A percentile compares a stretch with the other conserved stretches of the same genome.
These are phyloP conservation scores for Megathymus violae DNA, from an alignment of 1,140 invertebrate genomes.

Conservation along the genomic window DNA sequence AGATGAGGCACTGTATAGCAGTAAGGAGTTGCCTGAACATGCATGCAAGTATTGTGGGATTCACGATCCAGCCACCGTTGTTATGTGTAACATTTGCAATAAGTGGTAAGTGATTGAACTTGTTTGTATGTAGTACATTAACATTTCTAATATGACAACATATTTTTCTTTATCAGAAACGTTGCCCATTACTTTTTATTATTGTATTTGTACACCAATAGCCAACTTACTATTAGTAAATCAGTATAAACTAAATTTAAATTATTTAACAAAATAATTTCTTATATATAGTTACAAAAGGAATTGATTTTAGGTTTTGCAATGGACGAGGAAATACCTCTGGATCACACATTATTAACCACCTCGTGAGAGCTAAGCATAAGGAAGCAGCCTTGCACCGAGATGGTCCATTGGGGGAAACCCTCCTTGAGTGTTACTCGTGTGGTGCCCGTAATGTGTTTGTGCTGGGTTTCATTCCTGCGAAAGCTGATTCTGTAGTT, in stretches of 20 bases:
- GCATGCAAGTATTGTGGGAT: constrained; percentile 99
- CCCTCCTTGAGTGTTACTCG: constrained; percentile 98
- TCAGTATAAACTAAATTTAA: no score
- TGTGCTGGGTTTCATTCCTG: constrained; percentile 99
- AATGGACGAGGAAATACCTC: constrained; percentile 99
- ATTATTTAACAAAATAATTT: no score
- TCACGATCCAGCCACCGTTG: constrained; percentile 98
- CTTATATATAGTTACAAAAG: no score
- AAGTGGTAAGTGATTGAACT: constrained; percentile 94
- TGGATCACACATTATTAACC: constrained; percentile 99
- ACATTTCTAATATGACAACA: neutral
- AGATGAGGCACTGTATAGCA: constrained; percentile 94
- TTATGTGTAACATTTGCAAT: constrained; percentile 99
- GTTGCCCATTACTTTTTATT: neutral
- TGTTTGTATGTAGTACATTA: neutral
- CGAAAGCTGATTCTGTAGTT: constrained; percentile 99
- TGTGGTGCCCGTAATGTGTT: constrained; percentile 99
- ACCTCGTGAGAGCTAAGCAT: constrained; percentile 98
- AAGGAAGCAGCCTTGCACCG: constrained; percentile 99
- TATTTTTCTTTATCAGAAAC: neutral
- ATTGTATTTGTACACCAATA: no score
- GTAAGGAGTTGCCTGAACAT: constrained; percentile 94
- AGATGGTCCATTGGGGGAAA: constrained; percentile 98
- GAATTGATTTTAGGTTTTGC: constrained; percentile 88
- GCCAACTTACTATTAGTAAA: no score